Base-by-base conservation (phyloP, 2,113 vertebrate species). In the Sprattus sprattus region DNA sequence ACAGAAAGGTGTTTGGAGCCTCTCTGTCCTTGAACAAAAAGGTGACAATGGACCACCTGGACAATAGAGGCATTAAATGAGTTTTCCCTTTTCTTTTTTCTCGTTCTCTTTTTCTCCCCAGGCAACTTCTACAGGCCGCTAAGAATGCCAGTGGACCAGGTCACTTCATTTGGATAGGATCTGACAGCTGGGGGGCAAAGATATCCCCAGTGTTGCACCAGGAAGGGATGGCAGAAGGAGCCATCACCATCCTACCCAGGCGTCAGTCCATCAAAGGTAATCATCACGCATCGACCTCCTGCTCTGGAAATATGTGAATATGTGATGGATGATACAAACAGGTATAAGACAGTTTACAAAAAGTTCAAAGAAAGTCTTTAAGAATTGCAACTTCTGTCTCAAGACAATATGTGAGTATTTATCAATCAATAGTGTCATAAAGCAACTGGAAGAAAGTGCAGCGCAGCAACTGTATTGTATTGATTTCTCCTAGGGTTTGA, bases 121-220 rank as follows among this genome's bases (percentile, higher is more conserved):
- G 97, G 90, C 95, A 95, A 32, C 97, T 99, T 85, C 94, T 99
- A 86, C 96, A 96, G 91, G 96, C 98, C 0, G 97, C 98, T 0
- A 97, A 97, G 89, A 96, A 94, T 88, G 97, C 98, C 0, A 99
- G 99, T 92, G 97, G 97, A 93, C 98, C 97, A 0, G 97, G 97
- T 3, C 97, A 99, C 88, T 99, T 99, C 93, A 97, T 99, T 93
- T 99, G 98, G 98, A 97, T 99, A 88, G 98, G 98, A 71, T 99
- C 98, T 0, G 98, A 99, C 93, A 99, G 98, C 93, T 99, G 98
- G 98, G 98, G 98, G 82, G 98, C 97, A 90, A 99, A 99, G 93
- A 97, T 96, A 0, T 88, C 97, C 6, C 98, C 98, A 0, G 97
- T 99, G 80, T 94, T 98, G 87, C 96, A 96, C 91, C 96, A 97